These are phyloP conservation scores for Rana temporaria DNA, from an alignment of 2,113 vertebrate species.

Conservation along the genomic window DNA sequence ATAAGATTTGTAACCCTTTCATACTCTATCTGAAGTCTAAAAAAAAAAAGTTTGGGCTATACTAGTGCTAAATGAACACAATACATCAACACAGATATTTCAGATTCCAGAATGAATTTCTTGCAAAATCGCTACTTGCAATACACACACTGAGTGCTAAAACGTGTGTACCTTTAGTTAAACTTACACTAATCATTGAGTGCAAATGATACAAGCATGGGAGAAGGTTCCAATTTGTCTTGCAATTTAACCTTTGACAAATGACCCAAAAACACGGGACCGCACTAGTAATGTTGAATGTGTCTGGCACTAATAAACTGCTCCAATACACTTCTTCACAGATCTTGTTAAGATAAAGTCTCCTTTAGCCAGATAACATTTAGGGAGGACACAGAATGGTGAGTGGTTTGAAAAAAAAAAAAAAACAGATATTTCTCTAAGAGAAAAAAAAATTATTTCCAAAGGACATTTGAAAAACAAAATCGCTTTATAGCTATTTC, in stretches of 20 bases:
- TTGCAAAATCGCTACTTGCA: no score
- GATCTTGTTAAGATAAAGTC: slow-evolving; percentile 51
- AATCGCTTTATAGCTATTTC: not conserved
- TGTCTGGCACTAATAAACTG: slow-evolving; percentile 36
- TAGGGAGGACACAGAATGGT: slow-evolving; percentile 18
- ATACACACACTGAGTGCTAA: no score
- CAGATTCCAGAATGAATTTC: no score
- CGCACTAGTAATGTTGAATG: slow-evolving; percentile 19
- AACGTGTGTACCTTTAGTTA: no score
- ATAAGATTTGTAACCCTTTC: no score
- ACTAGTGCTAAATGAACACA: not conserved
- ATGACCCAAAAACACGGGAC: slow-evolving; percentile 26
- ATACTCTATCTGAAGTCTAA: no score
- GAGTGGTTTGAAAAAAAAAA: not conserved
- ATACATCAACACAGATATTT: no score
- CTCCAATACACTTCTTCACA: slow-evolving; percentile 12
- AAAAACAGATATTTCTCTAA: not conserved
- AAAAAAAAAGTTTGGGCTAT: no score
- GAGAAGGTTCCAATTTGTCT: not conserved
- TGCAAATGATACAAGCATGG: not conserved
- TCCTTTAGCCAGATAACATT: slow-evolving; percentile 44
- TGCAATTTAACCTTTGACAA: slow-evolving; percentile 53
- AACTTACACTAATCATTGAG: not conserved
- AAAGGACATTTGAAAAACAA: not conserved
- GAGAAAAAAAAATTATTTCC: not conserved